Conservation (phyloP, 2,888 invertebrate species). For the Ectemnius continuus region DNA sequence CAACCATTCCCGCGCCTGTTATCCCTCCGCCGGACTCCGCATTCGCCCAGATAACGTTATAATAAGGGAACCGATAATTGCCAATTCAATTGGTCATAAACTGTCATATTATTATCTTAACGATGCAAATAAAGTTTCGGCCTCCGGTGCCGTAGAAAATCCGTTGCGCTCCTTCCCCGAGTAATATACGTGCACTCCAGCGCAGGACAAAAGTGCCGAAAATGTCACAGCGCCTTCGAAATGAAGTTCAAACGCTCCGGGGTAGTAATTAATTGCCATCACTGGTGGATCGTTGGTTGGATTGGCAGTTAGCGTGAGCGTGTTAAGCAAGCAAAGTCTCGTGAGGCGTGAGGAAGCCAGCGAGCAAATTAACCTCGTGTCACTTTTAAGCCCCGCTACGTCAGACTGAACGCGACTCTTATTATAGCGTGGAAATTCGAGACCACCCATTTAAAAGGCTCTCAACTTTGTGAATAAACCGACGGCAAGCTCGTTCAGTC, state of each 20-base stretch:
- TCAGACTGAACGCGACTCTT: not conserved
- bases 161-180: too few relatives aligned
- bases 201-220: not conserved
- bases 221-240: not conserved
- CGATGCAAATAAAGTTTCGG: constrained; percentile 24
- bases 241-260: not conserved
- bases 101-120: constrained; percentile 34
- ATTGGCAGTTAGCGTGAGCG: too few relatives aligned
- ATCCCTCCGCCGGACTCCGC: constrained; percentile 1
- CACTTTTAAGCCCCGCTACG: constrained; percentile 1
- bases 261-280: too few relatives aligned
- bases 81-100: constrained; percentile 29
- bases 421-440: constrained; percentile 5
- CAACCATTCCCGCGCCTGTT: constrained; percentile 15
- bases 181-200: not conserved
- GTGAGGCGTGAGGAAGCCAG: not conserved
- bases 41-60: constrained; percentile 34
- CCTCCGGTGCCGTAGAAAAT: constrained; percentile 22
- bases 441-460: constrained; percentile 8
- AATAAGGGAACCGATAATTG: constrained; percentile 53
- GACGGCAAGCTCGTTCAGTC: too few relatives aligned
- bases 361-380: constrained; percentile 4
- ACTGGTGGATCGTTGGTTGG: too few relatives aligned
- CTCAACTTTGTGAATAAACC: not conserved
- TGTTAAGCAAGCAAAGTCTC: too few relatives aligned